Base-by-base conservation (phyloP, 2,797 vertebrate genomes). In the Galagoides demidoff region DNA sequence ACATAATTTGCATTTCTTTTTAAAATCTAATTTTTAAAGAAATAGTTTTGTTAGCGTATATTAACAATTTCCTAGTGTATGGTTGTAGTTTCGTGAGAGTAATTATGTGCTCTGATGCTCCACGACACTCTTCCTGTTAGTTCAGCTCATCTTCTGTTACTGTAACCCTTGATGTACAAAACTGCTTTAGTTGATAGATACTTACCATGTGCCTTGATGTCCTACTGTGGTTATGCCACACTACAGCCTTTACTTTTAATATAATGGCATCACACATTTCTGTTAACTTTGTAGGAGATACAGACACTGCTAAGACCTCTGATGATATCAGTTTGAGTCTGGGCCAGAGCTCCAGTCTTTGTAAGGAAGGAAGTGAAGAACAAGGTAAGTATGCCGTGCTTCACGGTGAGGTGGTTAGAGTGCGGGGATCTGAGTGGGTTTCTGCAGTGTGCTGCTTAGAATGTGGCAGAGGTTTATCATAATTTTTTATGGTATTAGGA, bases 321-420 rank as follows among this genome's bases (percentile, higher is more conserved):
- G 99, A 99, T 97, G 99, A 99, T 98, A 99, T 99, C 98, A 99
- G 99, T 98, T 98, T 99, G 98, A 99, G 99, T 98, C 99, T 99
- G 95, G 99, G 99, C 86, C 99, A 99, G 97, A 99, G 99, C 98
- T 99, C 99, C 98, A 99, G 99, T 97, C 98, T 99, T 29, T 99
- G 99, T 98, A 99, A 99, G 98, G 99, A 99, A 97, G 99, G 98
- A 96, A 99, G 99, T 97, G 99, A 99, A 97, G 99, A 99, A 94
- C 99, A 99, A 98, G 99, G 99, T 99, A 98, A 98, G 97, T 95
- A 79, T 95, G 20, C 59, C 95, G 64, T 89, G 73, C 86, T 57
- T 95, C 66, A 88, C 90, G 63, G 9, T 89, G 61, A n/a, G 10
- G 3, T 64, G 34, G 1, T 89, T 90, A 8, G 66, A 31, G n/a